These are phyloP conservation scores for pig (Sus scrofa) DNA, from an alignment of 2,113 vertebrate species.

Conservation along the genomic window DNA sequence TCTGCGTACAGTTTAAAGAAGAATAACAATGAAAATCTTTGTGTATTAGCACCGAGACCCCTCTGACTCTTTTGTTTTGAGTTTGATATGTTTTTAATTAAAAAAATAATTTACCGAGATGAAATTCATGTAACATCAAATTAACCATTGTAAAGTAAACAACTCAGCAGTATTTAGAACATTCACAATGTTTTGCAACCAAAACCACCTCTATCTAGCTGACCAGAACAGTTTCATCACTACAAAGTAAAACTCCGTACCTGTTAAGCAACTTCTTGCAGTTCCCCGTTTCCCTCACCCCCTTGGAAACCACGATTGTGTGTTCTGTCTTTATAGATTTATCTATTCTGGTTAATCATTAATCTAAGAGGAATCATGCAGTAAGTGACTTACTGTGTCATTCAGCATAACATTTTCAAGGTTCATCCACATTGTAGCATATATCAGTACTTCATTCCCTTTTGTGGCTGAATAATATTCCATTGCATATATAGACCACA, in stretches of 20 bases:
- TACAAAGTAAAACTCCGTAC: background rate
- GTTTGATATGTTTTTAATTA: background rate
- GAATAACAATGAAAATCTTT: background rate
- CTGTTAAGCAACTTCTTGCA: background rate
- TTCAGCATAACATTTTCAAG: background rate
- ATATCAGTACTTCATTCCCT: background rate
- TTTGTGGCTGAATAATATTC: background rate
- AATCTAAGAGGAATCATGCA: background rate
- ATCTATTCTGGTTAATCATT: background rate
- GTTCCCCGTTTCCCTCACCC: too few species aligned
- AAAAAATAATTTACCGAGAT: background rate
- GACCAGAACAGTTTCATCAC: background rate
- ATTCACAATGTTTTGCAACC: too few species aligned
- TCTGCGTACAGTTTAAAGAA: background rate
- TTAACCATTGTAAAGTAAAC: background rate
- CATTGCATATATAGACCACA: background rate
- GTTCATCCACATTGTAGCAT: too few species aligned
- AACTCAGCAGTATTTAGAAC: background rate
- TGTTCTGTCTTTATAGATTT: background rate
- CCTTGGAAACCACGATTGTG: background rate
- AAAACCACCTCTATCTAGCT: background rate
- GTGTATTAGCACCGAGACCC: fast-evolving
- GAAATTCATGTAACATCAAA: background rate
- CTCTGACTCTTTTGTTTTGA: background rate
- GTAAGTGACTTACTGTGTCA: background rate